These are phyloP conservation scores for Anastrepha ludens DNA, from an alignment of 1,140 invertebrate species.

Conservation along the genomic window DNA sequence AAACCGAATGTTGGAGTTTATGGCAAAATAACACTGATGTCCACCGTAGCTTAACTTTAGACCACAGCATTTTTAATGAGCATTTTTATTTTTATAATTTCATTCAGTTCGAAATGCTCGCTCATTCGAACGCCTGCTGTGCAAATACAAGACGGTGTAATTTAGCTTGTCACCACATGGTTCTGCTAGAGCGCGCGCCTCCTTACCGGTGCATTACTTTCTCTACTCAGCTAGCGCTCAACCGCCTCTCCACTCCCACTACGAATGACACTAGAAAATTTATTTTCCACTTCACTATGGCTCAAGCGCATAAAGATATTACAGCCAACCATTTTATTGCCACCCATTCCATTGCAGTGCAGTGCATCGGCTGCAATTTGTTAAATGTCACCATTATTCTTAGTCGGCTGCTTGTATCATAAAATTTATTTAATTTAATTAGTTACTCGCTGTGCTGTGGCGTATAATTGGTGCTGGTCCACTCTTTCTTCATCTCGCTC, in stretches of 20 bases:
- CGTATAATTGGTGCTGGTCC: background rate
- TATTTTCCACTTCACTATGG: background rate
- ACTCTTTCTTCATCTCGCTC: background rate
- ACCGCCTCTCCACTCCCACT: background rate
- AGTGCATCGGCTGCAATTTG: background rate
- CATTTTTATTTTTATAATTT: no score
- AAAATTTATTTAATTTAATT: constrained; percentile 46
- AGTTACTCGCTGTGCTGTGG: background rate
- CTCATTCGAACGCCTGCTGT: background rate
- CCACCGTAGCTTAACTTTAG: no score
- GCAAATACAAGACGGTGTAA: background rate
- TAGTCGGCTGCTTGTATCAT: background rate
- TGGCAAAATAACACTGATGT: no score
- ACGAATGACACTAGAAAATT: background rate
- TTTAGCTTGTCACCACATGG: constrained; percentile 37
- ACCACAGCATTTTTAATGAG: no score
- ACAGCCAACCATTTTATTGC: background rate
- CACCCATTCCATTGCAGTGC: background rate
- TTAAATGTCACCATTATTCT: constrained; percentile 16
- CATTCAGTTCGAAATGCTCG: no score
- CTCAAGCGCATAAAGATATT: background rate
- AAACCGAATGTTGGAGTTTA: no score
- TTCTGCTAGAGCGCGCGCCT: background rate
- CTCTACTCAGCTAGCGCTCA: background rate
- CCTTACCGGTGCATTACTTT: background rate